Conservation (phyloP, 2,113 vertebrate genomes). For the Clarias gariepinus region DNA sequence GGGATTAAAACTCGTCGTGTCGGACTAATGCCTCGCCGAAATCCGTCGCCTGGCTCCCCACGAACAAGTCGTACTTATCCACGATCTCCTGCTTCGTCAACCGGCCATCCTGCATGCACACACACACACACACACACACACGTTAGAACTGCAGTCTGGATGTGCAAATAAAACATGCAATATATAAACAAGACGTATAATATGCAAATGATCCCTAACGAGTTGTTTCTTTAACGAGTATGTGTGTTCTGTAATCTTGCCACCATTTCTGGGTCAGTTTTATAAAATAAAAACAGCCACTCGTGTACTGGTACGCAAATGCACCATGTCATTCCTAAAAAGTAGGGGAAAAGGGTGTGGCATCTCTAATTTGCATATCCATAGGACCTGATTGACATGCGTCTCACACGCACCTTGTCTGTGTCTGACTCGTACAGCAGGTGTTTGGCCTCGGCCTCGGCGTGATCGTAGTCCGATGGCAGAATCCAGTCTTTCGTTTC, state of each 20-base stretch:
- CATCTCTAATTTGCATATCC: not conserved
- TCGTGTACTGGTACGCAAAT: not conserved
- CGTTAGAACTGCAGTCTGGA: not conserved
- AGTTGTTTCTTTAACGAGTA: too few relatives aligned
- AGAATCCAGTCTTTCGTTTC: slow-evolving; percentile 97
- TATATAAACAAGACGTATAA: not conserved
- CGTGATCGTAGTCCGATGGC: slow-evolving; percentile 94
- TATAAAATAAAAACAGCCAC: too few relatives aligned
- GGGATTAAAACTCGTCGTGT: slow-evolving; percentile 89
- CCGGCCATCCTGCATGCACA: slow-evolving; percentile 79
- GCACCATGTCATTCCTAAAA: not conserved
- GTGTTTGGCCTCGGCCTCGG: slow-evolving; percentile 93
- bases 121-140: slow-evolving; percentile 13
- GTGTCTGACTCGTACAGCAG: slow-evolving; percentile 92
- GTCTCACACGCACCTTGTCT: slow-evolving; percentile 78
- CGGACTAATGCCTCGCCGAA: slow-evolving; percentile 93
- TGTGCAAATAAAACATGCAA: not conserved
- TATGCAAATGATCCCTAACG: too few relatives aligned
- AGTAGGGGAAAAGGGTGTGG: not conserved
- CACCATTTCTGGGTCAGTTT: too few relatives aligned
- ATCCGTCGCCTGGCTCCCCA: slow-evolving; percentile 96
- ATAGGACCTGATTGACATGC: too few relatives aligned
- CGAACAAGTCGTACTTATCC: slow-evolving; percentile 93
- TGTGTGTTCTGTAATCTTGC: too few relatives aligned
- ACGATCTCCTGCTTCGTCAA: slow-evolving; percentile 90